Conservation (phyloP, 2,888 invertebrate genomes). For the Phragmatobia fuliginosa region DNA sequence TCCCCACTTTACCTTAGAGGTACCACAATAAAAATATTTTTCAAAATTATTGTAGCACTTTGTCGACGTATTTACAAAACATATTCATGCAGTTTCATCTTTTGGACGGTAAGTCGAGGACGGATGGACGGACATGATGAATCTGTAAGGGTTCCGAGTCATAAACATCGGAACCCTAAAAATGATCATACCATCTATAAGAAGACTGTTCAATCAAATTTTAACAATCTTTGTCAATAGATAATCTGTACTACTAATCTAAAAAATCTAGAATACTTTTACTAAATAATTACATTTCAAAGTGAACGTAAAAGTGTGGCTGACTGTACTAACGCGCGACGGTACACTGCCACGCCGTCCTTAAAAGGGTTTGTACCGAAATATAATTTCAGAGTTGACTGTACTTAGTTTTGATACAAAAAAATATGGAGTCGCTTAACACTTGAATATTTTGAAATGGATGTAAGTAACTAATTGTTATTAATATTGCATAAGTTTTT, state of each 20-base stretch:
- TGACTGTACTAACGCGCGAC: slow-evolving; percentile 46
- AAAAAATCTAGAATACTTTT: background rate
- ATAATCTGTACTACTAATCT: background rate
- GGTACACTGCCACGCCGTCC: slow-evolving; percentile 42
- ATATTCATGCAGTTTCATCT: no score
- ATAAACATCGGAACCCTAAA: no score
- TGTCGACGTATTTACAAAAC: no score
- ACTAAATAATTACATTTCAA: background rate
- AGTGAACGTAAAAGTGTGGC: slow-evolving; percentile 2
- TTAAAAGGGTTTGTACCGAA: slow-evolving; percentile 61
- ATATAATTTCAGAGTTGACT: slow-evolving; percentile 62
- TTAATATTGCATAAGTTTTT: background rate
- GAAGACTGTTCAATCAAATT: no score
- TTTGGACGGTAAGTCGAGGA: no score
- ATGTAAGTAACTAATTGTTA: background rate
- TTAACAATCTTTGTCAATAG: background rate
- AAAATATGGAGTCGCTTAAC: slow-evolving; percentile 32
- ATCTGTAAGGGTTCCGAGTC: no score
- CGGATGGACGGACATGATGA: no score
- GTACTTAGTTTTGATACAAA: slow-evolving; percentile 57
- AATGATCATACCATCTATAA: no score
- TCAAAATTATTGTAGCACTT: no score
- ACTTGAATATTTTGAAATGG: background rate
- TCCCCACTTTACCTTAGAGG: no score
- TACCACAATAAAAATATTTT: no score